These are phyloP conservation scores for Caradrina kadenii DNA, from an alignment of 2,888 invertebrate genomes.

Conservation along the genomic window DNA sequence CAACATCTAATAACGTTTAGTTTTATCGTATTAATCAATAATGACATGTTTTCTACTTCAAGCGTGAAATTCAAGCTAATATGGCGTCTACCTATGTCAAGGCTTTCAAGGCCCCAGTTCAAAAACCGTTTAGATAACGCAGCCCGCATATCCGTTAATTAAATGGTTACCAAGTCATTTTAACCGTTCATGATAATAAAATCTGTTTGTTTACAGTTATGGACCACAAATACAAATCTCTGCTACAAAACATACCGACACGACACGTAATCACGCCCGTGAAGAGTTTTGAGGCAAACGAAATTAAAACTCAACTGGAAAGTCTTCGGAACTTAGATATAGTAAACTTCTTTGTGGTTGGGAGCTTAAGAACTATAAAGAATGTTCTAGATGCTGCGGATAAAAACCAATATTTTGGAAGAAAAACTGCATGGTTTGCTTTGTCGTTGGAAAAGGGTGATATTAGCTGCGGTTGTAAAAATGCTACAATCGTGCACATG, in stretches of 20 bases:
- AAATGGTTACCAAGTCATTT: conserved; percentile 48
- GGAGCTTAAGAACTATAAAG: conserved; percentile 93
- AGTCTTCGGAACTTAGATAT: conserved; percentile 95
- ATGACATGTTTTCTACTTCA: conserved; percentile 48
- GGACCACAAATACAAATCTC: conserved; percentile 98
- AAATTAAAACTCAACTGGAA: conserved; percentile 92
- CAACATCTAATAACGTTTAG: conserved; percentile 24
- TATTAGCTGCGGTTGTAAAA: conserved; percentile 93
- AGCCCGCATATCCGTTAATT: conserved; percentile 53
- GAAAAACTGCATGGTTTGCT: conserved; percentile 97
- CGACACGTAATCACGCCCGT: conserved; percentile 95
- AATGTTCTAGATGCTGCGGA: conserved; percentile 93
- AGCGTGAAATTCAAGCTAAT: conserved; percentile 54
- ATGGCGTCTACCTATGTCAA: conserved; percentile 43
- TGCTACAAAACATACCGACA: conserved; percentile 97
- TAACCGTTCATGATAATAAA: conserved; percentile 57
- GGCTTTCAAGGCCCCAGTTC: conserved; percentile 44
- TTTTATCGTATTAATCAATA: conserved; percentile 59
- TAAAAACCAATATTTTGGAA: conserved; percentile 94
- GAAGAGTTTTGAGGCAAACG: conserved; percentile 90
- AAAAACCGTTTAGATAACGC: conserved; percentile 51
- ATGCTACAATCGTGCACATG: conserved; percentile 94
- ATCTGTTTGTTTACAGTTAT: conserved; percentile 91
- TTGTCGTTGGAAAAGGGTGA: conserved; percentile 94
- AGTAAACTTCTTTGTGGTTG: conserved; percentile 96